Percentiles rank a stretch among this genome's conserved stretches.
These are phyloP conservation scores for Coilia nasus DNA, from an alignment of 2,797 vertebrate species.

Conservation along the genomic window DNA sequence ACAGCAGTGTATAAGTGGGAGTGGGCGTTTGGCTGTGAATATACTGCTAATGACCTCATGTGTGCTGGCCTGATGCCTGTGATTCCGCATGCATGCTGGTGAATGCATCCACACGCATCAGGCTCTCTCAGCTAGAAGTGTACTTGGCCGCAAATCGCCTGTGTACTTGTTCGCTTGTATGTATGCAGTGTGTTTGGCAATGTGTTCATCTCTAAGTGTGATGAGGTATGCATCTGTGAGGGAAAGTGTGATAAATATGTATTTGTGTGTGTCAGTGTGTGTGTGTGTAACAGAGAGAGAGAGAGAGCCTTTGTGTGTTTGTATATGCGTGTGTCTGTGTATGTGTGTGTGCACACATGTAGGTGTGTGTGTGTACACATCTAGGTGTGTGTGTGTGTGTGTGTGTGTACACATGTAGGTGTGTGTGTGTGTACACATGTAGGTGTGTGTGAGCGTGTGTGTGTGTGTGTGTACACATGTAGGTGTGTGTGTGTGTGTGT, in stretches of 20 bases:
- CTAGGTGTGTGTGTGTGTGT: slow-evolving; percentile 24
- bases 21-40: slow-evolving; percentile 27
- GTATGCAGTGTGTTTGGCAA: background rate
- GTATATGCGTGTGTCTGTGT: slow-evolving; percentile 47
- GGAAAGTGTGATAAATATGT: slow-evolving; percentile 3
- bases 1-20: slow-evolving; percentile 53
- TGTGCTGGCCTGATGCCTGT: background rate
- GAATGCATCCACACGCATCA: background rate
- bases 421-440: slow-evolving; percentile 46
- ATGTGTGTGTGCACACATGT: background rate
- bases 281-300: no score
- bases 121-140: background rate
- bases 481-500: no score
- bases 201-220: background rate
- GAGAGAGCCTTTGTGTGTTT: slow-evolving; percentile 48
- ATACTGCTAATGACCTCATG: background rate
- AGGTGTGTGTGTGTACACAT: background rate
- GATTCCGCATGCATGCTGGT: background rate
- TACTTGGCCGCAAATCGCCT: background rate
- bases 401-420: slow-evolving; percentile 54
- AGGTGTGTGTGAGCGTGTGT: background rate
- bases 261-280: slow-evolving; percentile 38
- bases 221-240: background rate
- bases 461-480: background rate
- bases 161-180: background rate